Conservation (phyloP, 2,797 vertebrate genomes). For the Tinamus major region DNA sequence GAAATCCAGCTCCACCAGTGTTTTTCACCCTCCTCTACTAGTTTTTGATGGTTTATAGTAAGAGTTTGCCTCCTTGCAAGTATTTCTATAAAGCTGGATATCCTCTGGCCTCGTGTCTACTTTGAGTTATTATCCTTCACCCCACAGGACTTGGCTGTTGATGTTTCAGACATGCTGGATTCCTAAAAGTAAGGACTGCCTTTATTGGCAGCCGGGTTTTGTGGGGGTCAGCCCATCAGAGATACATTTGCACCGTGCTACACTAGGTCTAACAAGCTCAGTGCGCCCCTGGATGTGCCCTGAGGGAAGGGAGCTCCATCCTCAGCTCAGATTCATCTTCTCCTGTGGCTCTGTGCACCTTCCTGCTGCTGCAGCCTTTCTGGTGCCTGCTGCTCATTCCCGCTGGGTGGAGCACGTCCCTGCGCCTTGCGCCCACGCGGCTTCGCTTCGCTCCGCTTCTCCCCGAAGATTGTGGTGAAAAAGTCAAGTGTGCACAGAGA, state of each 20-base stretch:
- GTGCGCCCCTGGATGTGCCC: rapidly evolving
- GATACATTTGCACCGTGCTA: background rate
- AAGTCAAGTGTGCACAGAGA: background rate
- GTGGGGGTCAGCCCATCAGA: background rate
- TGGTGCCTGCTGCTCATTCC: background rate
- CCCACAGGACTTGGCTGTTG: background rate
- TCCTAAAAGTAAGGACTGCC: background rate
- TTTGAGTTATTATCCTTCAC: background rate
- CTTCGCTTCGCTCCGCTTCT: background rate
- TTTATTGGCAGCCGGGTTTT: background rate
- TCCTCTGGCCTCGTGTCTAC: background rate
- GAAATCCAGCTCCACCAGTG: background rate
- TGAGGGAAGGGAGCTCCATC: background rate
- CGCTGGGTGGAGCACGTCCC: constrained; percentile 65
- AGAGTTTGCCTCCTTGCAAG: background rate
- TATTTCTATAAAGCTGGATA: background rate
- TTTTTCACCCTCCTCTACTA: background rate
- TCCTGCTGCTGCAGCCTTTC: background rate
- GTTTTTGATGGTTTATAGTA: background rate
- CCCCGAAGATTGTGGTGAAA: background rate
- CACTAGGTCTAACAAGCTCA: background rate
- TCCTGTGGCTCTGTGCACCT: rapidly evolving
- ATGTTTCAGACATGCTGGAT: background rate
- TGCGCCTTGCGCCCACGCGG: background rate
- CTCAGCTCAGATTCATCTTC: background rate